Percentiles rank a stretch among this genome's conserved stretches.
These are phyloP conservation scores for Bombus sylvicola DNA, from an alignment of 1,140 invertebrate genomes.

Conservation along the genomic window DNA sequence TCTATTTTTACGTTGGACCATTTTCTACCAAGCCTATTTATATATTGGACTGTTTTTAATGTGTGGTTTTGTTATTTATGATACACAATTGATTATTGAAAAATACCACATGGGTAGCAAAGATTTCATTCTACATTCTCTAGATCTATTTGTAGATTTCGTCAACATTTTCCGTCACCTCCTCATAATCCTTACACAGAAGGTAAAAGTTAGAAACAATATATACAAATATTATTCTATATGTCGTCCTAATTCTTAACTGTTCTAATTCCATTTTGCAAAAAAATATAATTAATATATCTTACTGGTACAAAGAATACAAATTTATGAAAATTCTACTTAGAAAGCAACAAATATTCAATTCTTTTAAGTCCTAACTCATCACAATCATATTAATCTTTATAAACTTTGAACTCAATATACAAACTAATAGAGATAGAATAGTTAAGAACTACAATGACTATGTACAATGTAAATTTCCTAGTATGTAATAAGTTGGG, in stretches of 20 bases:
- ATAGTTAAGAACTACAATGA: too few relatives aligned
- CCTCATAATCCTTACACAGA: constrained; percentile 93
- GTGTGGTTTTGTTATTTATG: constrained; percentile 97
- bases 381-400: too few relatives aligned
- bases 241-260: background rate
- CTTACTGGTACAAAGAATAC: too few relatives aligned
- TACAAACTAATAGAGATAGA: too few relatives aligned
- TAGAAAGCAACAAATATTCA: too few relatives aligned
- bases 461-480: background rate
- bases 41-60: constrained; percentile 95
- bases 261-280: too few relatives aligned
- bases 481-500: background rate
- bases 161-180: constrained; percentile 95
- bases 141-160: constrained; percentile 96
- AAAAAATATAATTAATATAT: too few relatives aligned
- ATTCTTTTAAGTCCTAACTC: too few relatives aligned
- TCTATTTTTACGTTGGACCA: constrained; percentile 91
- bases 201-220: constrained; percentile 84
- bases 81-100: constrained; percentile 98
- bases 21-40: constrained; percentile 93
- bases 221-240: background rate
- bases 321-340: too few relatives aligned
- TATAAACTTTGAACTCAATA: too few relatives aligned
- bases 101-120: constrained; percentile 94
- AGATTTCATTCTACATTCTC: constrained; percentile 95